phyloP scores from a whole-genome alignment of 2,113 vertebrate species.

The Gymnarchus niloticus region DNA sequence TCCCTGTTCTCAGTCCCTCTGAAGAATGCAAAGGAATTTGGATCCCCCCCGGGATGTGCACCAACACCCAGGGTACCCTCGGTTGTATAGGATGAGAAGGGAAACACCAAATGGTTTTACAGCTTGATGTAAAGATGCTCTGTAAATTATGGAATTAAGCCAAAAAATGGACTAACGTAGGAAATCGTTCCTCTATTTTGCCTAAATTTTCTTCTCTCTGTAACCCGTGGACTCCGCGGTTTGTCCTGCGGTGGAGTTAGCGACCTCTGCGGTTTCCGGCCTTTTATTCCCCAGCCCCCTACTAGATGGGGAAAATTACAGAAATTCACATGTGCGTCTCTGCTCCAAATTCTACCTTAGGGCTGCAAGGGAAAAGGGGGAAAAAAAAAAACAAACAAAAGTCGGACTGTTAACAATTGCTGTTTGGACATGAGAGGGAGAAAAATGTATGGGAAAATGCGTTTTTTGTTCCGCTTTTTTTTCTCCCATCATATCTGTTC shows the following conservation, averaged over 20 bases:
- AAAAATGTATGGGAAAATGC: constrained; percentile 27
- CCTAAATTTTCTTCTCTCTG: constrained; percentile 26
- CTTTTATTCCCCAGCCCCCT: constrained; percentile 27
- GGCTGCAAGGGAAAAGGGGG: not conserved
- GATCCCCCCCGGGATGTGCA: not conserved
- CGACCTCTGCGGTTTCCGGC: no score
- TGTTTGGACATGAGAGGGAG: constrained; percentile 36
- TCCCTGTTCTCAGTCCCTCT: constrained; percentile 29
- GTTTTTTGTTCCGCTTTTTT: not conserved
- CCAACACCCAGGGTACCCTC: not conserved
- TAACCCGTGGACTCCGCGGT: constrained; percentile 23
- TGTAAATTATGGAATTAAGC: constrained; percentile 28
- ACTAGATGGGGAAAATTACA: constrained; percentile 16
- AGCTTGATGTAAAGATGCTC: constrained; percentile 8
- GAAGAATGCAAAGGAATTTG: constrained; percentile 23
- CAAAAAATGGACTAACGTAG: constrained; percentile 28
- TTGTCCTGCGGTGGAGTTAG: constrained; percentile 29
- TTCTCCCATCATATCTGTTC: constrained; percentile 12
- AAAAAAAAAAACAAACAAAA: no score
- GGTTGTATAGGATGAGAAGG: constrained; percentile 9
- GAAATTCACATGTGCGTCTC: constrained; percentile 38
- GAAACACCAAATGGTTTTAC: constrained; percentile 25
- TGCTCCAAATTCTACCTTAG: constrained; percentile 39
- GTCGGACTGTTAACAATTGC: constrained; percentile 25
- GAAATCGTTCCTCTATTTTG: constrained; percentile 6